Percentiles rank a stretch among this genome's conserved stretches.
phyloP scores from a whole-genome alignment of 2,888 invertebrate species.

The Charanyca ferruginea region DNA sequence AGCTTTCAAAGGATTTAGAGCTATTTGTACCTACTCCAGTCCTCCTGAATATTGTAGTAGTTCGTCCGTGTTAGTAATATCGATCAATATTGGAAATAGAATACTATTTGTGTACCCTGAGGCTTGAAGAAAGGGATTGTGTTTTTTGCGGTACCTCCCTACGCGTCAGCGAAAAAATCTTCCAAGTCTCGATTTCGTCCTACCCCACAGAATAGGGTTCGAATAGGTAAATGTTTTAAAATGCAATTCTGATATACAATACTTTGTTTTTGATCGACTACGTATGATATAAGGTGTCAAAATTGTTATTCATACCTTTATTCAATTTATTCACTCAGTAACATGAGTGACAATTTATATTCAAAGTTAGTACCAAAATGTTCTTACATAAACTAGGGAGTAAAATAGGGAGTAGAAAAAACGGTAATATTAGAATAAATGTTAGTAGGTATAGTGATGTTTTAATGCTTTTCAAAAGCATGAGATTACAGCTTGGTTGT shows the following conservation, averaged over 20 bases:
- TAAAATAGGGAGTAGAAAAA: not conserved
- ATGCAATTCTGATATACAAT: conserved; percentile 42
- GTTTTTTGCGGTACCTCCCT: conserved; percentile 53
- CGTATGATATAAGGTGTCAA: conserved; percentile 6
- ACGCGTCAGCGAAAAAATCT: conserved; percentile 57
- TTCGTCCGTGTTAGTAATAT: conserved; percentile 34
- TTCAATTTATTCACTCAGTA: conserved; percentile 22
- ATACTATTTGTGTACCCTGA: conserved; percentile 55
- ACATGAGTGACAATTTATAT: not conserved
- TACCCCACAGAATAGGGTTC: conserved; percentile 37
- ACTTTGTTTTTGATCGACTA: conserved; percentile 28
- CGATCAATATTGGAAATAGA: conserved; percentile 55
- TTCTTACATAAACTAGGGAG: no score
- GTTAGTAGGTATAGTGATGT: not conserved
- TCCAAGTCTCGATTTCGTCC: conserved; percentile 25
- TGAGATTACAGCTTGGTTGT: not conserved
- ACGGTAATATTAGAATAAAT: not conserved
- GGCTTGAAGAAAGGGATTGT: conserved; percentile 50
- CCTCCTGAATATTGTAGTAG: conserved; percentile 16
- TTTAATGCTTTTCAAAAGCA: not conserved
- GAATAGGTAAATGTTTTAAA: conserved; percentile 49
- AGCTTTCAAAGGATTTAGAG: not conserved
- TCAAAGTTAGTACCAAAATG: not conserved
- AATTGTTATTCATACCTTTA: conserved; percentile 6
- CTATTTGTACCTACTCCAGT: conserved; percentile 13